These are phyloP conservation scores for Plectropomus leopardus DNA, from an alignment of 2,113 vertebrate species.

Conservation along the genomic window DNA sequence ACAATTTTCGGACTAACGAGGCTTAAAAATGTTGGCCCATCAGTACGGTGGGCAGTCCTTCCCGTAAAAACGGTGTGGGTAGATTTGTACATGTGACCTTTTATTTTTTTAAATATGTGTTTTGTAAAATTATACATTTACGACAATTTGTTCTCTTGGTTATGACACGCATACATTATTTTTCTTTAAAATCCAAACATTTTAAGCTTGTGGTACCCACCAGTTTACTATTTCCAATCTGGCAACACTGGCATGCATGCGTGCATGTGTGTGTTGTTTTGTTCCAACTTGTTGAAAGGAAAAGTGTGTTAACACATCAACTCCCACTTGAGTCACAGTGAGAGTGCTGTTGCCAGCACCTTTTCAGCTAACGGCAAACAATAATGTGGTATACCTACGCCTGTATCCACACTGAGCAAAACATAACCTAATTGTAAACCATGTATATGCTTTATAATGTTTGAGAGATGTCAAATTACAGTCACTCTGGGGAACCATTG, in stretches of 20 bases:
- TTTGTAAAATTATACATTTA: too few species aligned
- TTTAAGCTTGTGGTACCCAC: too few species aligned
- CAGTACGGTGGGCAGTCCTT: too few species aligned
- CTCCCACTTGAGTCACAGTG: constrained; percentile 46
- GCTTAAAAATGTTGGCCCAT: too few species aligned
- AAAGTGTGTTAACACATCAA: constrained; percentile 66
- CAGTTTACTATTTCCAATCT: too few species aligned
- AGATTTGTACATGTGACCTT: too few species aligned
- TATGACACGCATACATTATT: too few species aligned
- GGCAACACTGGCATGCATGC: background rate
- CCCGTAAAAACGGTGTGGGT: too few species aligned
- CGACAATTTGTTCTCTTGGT: too few species aligned
- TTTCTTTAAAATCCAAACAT: too few species aligned
- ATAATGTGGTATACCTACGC: constrained; percentile 33
- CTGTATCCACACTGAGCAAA: constrained; percentile 22
- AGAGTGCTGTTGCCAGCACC: constrained; percentile 64
- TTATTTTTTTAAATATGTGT: too few species aligned
- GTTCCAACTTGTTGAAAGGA: constrained; percentile 45
- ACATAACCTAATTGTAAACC: constrained; percentile 33
- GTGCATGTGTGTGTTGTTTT: background rate
- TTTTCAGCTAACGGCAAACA: constrained; percentile 57
- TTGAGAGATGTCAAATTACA: constrained; percentile 40
- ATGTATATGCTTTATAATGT: constrained; percentile 22
- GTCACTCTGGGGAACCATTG: constrained; percentile 5
- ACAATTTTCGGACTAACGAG: too few species aligned